Evolutionary conservation across 2,797 vertebrate species (phyloP).

Genomic region (Otolemur crassicaudatus): DNA sequence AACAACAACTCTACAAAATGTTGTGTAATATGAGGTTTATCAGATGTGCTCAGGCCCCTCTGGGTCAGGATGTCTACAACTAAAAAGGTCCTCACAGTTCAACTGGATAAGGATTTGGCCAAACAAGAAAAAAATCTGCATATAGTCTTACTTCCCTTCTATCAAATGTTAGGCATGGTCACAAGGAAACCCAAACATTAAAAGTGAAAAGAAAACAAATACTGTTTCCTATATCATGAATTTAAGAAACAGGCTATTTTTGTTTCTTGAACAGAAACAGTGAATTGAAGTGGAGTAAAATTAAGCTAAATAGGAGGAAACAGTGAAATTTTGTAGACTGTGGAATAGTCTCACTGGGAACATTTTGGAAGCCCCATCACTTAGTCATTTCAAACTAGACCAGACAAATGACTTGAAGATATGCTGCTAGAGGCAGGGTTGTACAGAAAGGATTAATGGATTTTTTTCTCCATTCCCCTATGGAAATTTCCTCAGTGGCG

Average conservation of each 20-base stretch:
- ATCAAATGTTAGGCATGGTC: background rate
- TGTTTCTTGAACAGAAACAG: constrained; percentile 41
- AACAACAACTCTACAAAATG: background rate
- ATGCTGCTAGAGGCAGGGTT: background rate
- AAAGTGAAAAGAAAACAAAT: constrained; percentile 47
- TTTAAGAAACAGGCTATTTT: constrained; percentile 16
- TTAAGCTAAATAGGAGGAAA: constrained; percentile 76
- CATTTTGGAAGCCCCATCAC: constrained; percentile 65
- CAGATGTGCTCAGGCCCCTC: background rate
- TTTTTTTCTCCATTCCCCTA: background rate
- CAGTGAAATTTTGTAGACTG: constrained; percentile 71
- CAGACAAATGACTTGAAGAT: constrained; percentile 69
- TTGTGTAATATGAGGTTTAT: background rate
- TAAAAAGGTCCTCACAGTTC: background rate
- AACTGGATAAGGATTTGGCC: background rate
- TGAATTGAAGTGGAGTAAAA: constrained; percentile 65
- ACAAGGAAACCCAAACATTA: constrained; percentile 31
- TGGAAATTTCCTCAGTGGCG: constrained; percentile 50
- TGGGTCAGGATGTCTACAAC: background rate
- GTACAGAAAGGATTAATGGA: background rate
- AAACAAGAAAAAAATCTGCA: background rate
- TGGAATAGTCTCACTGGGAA: constrained; percentile 68
- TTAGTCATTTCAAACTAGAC: constrained; percentile 70
- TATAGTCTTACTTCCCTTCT: background rate
- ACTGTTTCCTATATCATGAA: background rate